Evolutionary conservation across 2,797 vertebrate species (phyloP), one percentile per base, ranked within the genome.

Genomic region (Catostomus latipinnis): DNA sequence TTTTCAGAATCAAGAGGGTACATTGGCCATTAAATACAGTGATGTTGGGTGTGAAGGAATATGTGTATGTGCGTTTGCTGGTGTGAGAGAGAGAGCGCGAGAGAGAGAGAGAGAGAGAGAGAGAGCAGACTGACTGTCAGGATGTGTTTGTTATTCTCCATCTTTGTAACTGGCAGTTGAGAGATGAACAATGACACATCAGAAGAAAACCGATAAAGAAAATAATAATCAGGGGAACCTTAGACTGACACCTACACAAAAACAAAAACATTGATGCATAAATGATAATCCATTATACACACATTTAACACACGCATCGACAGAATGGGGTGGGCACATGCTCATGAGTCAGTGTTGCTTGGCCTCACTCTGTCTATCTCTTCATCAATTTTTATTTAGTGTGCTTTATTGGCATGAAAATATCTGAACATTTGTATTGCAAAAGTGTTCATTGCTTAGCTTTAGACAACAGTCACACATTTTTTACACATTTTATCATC

Each of bases 141-240:
- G 57, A 78, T 78, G 75, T 70, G 67, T 70, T 78, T 50, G 66
- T 34, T 70, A 34, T 52, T 45, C 57, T 61, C 56, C 75, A 77
- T 60, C 75, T 69, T 65, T 69, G 66, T 4, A 6, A 1, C 56
- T 61, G 57, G 14, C 60, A 49, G 12, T 4, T 53, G 68, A 34
- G 49, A 48, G 43, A 57, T 63, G 60, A 8, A 62, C 14, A 63
- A 56, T 71, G 68, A 71, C 68, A 78, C 60, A 56, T 57, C 22
- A 45, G 45, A 34, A 71, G 48, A 54, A 48, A 78, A 71, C 43
- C 8, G 45, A 65, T 71, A 34, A 79, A 57, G 43, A 53, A 70
- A 70, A 53, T 45, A 43, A 70, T 70, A 10, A 78, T 71, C 48
- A 53, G n/a, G 18, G 48, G 10, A 11, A 58, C 16, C 45, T 22